phyloP scores from a whole-genome alignment of 1,140 invertebrate species.

The Drosophila pseudoananassae region DNA sequence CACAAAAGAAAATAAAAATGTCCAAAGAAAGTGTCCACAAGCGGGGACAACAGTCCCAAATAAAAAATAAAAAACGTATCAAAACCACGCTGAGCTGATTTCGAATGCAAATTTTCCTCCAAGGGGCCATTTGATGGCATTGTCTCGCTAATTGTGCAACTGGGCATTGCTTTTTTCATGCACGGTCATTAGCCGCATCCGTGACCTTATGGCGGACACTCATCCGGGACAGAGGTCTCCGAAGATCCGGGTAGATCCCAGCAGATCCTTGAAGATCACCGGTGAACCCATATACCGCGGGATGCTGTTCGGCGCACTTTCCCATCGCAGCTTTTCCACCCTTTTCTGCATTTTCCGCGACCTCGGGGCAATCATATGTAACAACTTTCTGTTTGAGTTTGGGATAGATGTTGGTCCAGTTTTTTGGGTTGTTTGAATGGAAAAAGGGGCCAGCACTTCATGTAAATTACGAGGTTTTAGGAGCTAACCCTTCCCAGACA shows the following conservation, averaged over 20 bases:
- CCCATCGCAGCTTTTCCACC: conserved; percentile 39
- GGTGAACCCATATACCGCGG: conserved; percentile 7
- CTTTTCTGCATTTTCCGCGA: conserved; percentile 12
- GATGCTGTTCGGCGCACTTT: conserved; percentile 49
- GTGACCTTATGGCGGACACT: conserved; percentile 56
- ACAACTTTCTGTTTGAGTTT: conserved; percentile 45
- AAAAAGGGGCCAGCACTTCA: conserved; percentile 34
- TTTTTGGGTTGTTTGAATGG: conserved; percentile 11
- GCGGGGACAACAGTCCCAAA: conserved; percentile 51
- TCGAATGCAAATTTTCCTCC: conserved; percentile 70
- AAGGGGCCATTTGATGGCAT: conserved; percentile 72
- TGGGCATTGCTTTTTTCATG: conserved; percentile 61
- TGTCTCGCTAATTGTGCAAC: conserved; percentile 67
- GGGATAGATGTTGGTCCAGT: conserved; percentile 57
- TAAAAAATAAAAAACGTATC: conserved; percentile 4
- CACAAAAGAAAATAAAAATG: conserved; percentile 82
- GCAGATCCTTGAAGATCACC: conserved; percentile 22
- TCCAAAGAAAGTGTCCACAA: conserved; percentile 77
- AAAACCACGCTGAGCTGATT: conserved; percentile 60
- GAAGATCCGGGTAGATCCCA: conserved; percentile 10
- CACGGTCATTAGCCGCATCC: conserved; percentile 74
- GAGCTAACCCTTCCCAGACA: conserved; percentile 32
- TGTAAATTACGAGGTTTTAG: conserved; percentile 65
- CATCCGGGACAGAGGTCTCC: conserved; percentile 3
- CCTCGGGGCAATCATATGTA: conserved; percentile 52